Evolutionary conservation across 1,140 invertebrate species (phyloP).

Genomic region (Rhopalosiphum padi): DNA sequence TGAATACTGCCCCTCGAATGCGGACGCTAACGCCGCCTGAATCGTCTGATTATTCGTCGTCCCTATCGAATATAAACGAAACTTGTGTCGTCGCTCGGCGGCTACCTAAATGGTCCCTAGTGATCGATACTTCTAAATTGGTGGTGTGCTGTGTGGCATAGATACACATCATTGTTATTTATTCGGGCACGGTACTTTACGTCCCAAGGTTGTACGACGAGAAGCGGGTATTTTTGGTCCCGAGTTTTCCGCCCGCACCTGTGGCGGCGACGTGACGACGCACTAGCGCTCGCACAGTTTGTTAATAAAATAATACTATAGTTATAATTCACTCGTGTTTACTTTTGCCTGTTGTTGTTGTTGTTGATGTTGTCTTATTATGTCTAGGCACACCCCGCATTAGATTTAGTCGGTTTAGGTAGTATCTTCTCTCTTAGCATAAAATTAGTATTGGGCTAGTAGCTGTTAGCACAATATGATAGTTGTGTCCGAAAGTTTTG

Average conservation of each 20-base stretch:
- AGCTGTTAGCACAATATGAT: too few species aligned
- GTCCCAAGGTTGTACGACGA: not conserved
- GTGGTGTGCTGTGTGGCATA: not conserved
- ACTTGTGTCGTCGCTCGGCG: not conserved
- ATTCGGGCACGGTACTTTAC: not conserved
- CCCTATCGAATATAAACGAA: not conserved
- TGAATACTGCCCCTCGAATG: not conserved
- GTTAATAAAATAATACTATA: not conserved
- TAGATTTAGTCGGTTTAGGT: not conserved
- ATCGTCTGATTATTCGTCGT: not conserved
- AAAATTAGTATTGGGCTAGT: too few species aligned
- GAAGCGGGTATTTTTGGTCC: slow-evolving; percentile 17
- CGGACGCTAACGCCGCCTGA: not conserved
- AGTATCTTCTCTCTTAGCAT: too few species aligned
- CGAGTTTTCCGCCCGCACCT: not conserved
- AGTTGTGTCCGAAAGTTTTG: too few species aligned
- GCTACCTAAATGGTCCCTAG: not conserved
- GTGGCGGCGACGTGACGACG: not conserved
- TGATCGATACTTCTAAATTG: not conserved
- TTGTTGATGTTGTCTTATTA: not conserved
- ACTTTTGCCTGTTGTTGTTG: not conserved
- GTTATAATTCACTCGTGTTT: not conserved
- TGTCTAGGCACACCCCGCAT: not conserved
- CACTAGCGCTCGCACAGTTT: not conserved
- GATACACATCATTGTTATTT: not conserved